Percentiles rank a stretch among this genome's conserved stretches.
These are phyloP conservation scores for Subacronicta megacephala DNA, from an alignment of 2,888 invertebrate species.

Conservation along the genomic window DNA sequence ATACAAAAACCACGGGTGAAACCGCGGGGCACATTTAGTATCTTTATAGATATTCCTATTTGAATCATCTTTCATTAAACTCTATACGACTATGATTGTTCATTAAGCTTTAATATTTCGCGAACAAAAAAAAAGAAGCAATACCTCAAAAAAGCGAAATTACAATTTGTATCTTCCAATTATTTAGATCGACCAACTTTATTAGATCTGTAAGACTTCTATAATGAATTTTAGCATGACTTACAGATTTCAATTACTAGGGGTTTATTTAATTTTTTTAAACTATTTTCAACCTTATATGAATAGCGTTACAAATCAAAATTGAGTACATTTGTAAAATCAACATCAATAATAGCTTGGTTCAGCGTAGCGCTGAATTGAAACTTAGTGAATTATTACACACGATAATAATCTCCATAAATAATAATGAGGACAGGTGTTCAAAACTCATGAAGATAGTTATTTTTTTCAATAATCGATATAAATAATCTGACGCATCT, in stretches of 20 bases:
- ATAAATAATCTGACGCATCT: slow-evolving; percentile 40
- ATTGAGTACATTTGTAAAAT: slow-evolving; percentile 32
- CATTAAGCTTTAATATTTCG: not conserved
- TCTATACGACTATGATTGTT: too few species aligned
- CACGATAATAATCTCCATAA: slow-evolving; percentile 88
- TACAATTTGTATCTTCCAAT: slow-evolving; percentile 32
- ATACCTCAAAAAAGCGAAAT: slow-evolving; percentile 20
- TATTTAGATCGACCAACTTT: slow-evolving; percentile 33
- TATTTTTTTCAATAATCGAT: slow-evolving; percentile 54
- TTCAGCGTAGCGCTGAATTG: slow-evolving; percentile 71
- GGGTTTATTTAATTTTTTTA: not conserved
- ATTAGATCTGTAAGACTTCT: slow-evolving; percentile 52
- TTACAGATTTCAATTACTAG: slow-evolving; percentile 54
- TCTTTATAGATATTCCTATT: too few species aligned
- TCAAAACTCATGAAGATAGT: slow-evolving; percentile 57
- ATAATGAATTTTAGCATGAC: slow-evolving; percentile 59
- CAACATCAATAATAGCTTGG: slow-evolving; percentile 52
- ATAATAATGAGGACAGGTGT: slow-evolving; percentile 71
- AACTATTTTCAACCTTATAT: slow-evolving; percentile 7
- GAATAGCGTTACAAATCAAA: not conserved
- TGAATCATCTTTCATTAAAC: too few species aligned
- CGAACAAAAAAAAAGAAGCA: slow-evolving; percentile 13
- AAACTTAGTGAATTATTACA: slow-evolving; percentile 86
- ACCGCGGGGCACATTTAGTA: too few species aligned
- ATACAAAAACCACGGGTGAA: too few species aligned